Conservation (phyloP, 2,888 invertebrate species). For the Campoletis raptor region DNA sequence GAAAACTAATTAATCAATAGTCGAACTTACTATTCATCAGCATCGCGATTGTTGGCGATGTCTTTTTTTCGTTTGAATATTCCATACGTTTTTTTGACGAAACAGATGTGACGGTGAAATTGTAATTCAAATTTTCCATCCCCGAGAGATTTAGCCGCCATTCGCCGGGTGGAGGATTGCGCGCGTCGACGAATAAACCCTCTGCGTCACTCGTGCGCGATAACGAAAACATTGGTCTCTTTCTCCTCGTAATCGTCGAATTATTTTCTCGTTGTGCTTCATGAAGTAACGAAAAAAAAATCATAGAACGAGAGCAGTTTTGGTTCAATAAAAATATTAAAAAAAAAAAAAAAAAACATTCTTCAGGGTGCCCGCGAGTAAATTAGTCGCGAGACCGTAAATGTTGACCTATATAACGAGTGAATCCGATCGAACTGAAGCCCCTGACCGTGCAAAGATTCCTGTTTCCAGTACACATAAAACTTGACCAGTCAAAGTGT, state of each 20-base stretch:
- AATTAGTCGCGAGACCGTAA: neutral
- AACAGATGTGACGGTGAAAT: conserved; percentile 59
- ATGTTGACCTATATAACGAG: conserved; percentile 31
- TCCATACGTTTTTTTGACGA: neutral
- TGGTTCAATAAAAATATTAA: neutral
- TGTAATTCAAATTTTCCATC: conserved; percentile 74
- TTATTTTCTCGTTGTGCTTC: conserved; percentile 23
- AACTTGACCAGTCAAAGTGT: neutral
- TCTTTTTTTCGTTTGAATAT: neutral
- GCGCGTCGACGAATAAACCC: conserved; percentile 75
- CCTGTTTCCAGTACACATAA: neutral
- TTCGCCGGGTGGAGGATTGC: conserved; percentile 76
- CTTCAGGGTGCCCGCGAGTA: neutral
- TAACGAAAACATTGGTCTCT: conserved; percentile 70
- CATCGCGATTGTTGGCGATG: neutral
- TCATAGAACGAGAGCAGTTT: neutral
- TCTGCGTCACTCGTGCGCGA: conserved; percentile 70
- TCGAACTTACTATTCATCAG: neutral
- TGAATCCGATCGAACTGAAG: conserved; percentile 54
- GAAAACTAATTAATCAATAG: neutral
- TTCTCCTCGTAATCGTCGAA: conserved; percentile 21
- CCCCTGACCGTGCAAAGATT: conserved; percentile 34
- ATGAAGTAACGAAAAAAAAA: conserved; percentile 8
- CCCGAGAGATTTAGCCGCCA: conserved; percentile 76
- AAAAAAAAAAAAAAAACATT: neutral